Conservation (phyloP, 1,140 invertebrate species). For the Armadillidium nasatum region DNA sequence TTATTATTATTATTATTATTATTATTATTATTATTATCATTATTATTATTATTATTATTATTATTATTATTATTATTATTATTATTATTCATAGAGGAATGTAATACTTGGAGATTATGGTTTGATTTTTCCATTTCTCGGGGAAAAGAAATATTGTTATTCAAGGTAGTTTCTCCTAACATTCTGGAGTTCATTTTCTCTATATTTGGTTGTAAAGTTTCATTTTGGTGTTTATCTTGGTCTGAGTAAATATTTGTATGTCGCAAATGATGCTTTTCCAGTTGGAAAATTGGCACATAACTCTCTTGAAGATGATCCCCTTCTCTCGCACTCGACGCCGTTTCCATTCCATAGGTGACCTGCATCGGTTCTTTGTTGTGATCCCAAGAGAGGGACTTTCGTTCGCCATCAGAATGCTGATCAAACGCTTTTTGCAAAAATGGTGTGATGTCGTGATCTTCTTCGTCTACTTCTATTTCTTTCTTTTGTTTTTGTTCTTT, state of each 20-base stretch:
- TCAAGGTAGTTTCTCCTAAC: neutral
- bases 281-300: slow-evolving; percentile 10
- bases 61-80: slow-evolving; percentile 14
- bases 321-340: neutral
- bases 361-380: slow-evolving; percentile 7
- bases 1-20: slow-evolving; percentile 3
- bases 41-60: slow-evolving; percentile 18
- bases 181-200: neutral
- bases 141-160: no score
- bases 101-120: no score
- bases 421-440: neutral
- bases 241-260: slow-evolving; percentile 13
- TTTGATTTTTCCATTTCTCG: no score
- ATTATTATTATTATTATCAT: slow-evolving; percentile 13
- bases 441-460: neutral
- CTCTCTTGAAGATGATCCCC: neutral
- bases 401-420: neutral
- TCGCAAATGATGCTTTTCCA: slow-evolving; percentile 12
- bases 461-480: neutral
- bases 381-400: neutral
- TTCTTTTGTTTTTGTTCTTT: neutral
- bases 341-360: slow-evolving; percentile 6
- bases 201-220: slow-evolving; percentile 1
- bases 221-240: slow-evolving; percentile 4
- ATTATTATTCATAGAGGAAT: neutral